Evolutionary conservation across 1,140 invertebrate species (phyloP).

Genomic region (Pollicipes pollicipes): DNA sequence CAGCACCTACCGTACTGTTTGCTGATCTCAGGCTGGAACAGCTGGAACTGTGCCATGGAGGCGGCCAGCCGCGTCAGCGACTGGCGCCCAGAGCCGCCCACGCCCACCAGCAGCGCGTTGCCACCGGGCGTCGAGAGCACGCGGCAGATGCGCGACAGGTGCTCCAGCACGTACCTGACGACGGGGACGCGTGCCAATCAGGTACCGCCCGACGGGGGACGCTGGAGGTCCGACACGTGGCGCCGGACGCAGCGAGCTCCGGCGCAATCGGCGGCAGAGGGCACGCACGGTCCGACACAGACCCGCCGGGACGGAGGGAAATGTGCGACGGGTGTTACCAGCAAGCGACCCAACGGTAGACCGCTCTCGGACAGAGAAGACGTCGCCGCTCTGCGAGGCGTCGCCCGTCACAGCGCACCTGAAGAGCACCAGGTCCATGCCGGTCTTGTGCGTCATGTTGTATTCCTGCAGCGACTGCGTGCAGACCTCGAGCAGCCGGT

Average conservation of each 20-base stretch:
- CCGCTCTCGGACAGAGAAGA: no score
- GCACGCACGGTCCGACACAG: no score
- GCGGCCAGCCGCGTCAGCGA: constrained; percentile 61
- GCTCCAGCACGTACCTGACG: constrained; percentile 69
- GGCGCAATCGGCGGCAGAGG: no score
- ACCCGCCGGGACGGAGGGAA: not conserved
- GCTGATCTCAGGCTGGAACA: constrained; percentile 82
- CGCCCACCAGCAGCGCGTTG: constrained; percentile 56
- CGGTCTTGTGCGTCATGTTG: constrained; percentile 65
- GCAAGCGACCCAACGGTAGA: no score
- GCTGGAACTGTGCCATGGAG: constrained; percentile 72
- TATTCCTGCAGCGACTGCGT: constrained; percentile 57
- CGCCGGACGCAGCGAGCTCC: no score
- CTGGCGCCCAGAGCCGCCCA: constrained; percentile 74
- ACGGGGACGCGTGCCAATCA: constrained; percentile 24
- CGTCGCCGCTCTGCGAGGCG: no score
- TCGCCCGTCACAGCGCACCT: constrained; percentile 25
- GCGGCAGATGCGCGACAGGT: constrained; percentile 68
- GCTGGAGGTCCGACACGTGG: no score
- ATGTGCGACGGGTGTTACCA: constrained; percentile 2
- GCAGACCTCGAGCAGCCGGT: constrained; percentile 47
- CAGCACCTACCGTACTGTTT: constrained; percentile 48
- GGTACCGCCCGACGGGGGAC: no score
- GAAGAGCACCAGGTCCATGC: constrained; percentile 81
- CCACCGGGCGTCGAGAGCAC: constrained; percentile 63